Evolutionary conservation across 2,888 invertebrate genomes (phyloP).

Genomic region (Leucoma salicis): DNA sequence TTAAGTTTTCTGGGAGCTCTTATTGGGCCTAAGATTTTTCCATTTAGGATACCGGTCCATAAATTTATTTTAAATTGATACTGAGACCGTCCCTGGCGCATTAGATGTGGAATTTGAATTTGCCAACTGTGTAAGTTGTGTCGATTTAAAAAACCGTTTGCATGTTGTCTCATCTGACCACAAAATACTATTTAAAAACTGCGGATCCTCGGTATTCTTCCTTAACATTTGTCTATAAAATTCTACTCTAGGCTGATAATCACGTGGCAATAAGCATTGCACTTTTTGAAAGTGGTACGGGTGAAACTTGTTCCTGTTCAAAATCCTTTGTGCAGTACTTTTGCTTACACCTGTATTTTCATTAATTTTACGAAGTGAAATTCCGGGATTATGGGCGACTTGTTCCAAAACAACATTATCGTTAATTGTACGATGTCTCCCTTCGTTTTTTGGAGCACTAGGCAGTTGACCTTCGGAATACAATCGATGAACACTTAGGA

Average conservation of each 20-base stretch:
- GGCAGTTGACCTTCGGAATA: too few species aligned
- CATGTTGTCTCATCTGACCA: slow-evolving; percentile 1
- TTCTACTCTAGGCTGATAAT: not conserved
- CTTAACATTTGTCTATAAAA: not conserved
- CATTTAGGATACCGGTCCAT: slow-evolving; percentile 12
- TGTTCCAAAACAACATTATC: too few species aligned
- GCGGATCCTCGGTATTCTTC: not conserved
- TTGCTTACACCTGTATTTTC: not conserved
- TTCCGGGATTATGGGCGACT: too few species aligned
- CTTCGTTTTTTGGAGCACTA: too few species aligned
- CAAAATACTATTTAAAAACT: slow-evolving; percentile 2
- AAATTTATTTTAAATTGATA: slow-evolving; percentile 15
- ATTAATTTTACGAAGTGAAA: too few species aligned
- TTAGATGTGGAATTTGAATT: slow-evolving; percentile 19
- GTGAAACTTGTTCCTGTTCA: not conserved
- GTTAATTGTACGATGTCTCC: too few species aligned
- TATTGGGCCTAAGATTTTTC: not conserved
- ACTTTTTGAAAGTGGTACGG: slow-evolving; percentile 1
- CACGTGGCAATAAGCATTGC: not conserved
- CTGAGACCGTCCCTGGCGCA: slow-evolving; percentile 13
- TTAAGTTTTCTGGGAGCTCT: not conserved
- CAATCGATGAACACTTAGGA: not conserved
- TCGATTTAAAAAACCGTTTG: not conserved
- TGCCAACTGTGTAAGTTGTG: slow-evolving; percentile 6
- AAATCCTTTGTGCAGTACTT: not conserved